Evolutionary conservation across 1,140 invertebrate genomes (phyloP), one percentile per base, ranked within the genome.

Genomic region (Ptiloglossa arizonensis): DNA sequence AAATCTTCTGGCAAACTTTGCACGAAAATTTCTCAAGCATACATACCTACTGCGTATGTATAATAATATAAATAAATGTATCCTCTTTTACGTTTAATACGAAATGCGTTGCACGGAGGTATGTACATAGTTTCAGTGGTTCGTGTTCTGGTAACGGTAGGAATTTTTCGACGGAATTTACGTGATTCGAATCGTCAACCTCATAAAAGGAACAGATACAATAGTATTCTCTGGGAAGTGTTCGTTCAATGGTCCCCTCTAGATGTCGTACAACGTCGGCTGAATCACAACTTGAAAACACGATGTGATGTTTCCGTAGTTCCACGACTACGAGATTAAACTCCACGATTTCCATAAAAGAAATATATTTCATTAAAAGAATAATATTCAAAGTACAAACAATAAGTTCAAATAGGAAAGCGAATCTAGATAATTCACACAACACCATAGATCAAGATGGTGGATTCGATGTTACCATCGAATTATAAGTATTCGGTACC

Each of bases 141-240:
- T 32, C 35, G 46, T 82, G 68, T 69, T 66, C 52, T 48, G 50
- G 48, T 68, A 63, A 62, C 46, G 57, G 44, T n/a, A 62, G 80
- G 63, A 41, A 64, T 82, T 78, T 82, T 82, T 79, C 80, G 77
- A 82, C 59, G 63, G 35, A 69, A 38, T 52, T 80, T 71, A 79
- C 82, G 82, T 77, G 75, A 82, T 71, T 60, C 62, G 80, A 83
- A 83, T 83, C 50, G 73, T 78, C 60, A 82, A 82, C 29, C 52
- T 74, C 54, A 32, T 66, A 70, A 52, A 83, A 68, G 67, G n/a
- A 41, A 32, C 35, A 41, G 19, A 9, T 57, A 41, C 50, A 69
- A 82, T 67, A 44, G 32, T 46, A 5, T 70, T 38, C 29, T 9
- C 15, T n/a, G 15, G 29, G 29, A 72, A 62, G 44, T 62, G 57